phyloP scores from a whole-genome alignment of 2,113 vertebrate genomes.

The Vanacampus margaritifer region DNA sequence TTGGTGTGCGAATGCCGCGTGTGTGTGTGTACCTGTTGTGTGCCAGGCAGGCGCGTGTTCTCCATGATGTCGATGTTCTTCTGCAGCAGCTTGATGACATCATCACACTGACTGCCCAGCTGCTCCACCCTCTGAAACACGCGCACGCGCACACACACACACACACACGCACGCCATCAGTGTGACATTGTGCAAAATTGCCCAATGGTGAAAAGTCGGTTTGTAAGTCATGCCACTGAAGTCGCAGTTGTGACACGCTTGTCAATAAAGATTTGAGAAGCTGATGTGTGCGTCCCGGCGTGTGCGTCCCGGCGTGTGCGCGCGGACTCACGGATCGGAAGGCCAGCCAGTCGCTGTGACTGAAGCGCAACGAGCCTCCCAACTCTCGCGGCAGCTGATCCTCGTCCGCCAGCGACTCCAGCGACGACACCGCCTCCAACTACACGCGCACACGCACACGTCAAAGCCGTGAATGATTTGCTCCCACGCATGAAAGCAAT shows the following conservation, averaged over 20 bases:
- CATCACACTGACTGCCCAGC: slow-evolving; percentile 75
- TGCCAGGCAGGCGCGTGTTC: slow-evolving; percentile 57
- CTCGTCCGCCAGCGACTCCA: slow-evolving; percentile 79
- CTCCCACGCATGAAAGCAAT: too few species aligned
- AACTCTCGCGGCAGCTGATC: slow-evolving; percentile 78
- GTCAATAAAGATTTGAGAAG: too few species aligned
- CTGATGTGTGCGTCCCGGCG: too few species aligned
- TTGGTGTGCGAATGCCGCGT: not conserved
- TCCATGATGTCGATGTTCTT: slow-evolving; percentile 76
- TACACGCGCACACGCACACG: slow-evolving; percentile 45
- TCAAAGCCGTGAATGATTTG: too few species aligned
- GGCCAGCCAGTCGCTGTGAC: slow-evolving; percentile 82
- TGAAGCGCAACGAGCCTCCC: slow-evolving; percentile 83
- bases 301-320: too few species aligned
- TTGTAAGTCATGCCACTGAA: too few species aligned
- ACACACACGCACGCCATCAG: too few species aligned
- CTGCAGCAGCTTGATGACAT: slow-evolving; percentile 77
- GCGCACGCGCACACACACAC: not conserved
- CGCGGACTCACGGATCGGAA: slow-evolving; percentile 82
- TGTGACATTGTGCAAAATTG: too few species aligned
- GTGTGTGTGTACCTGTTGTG: slow-evolving; percentile 9
- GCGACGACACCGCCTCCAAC: slow-evolving; percentile 80
- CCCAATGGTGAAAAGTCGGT: too few species aligned
- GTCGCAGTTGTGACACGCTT: too few species aligned
- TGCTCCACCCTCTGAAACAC: slow-evolving; percentile 79